Evolutionary conservation across 1,140 invertebrate species (phyloP).

Genomic region (Colletes gigas): DNA sequence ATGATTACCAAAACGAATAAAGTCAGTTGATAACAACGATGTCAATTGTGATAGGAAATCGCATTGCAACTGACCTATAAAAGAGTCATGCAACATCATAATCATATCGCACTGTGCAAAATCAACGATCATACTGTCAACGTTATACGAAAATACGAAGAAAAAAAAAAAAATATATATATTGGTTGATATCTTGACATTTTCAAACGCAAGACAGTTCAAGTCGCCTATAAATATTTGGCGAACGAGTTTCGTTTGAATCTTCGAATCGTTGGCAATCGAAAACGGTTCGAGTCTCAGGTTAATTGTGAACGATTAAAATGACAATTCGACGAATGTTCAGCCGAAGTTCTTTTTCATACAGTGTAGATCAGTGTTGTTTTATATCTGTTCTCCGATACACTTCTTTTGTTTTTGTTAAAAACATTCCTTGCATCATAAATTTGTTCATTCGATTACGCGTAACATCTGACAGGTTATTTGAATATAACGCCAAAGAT

Average conservation of each 20-base stretch:
- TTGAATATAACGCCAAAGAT: slow-evolving; percentile 34
- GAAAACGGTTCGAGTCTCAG: slow-evolving; percentile 70
- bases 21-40: background rate
- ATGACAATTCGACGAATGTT: slow-evolving; percentile 8
- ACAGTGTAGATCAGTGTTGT: background rate
- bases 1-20: background rate
- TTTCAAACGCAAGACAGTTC: slow-evolving; percentile 12
- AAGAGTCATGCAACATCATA: background rate
- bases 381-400: slow-evolving; percentile 3
- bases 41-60: background rate
- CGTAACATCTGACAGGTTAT: slow-evolving; percentile 29
- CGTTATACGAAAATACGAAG: background rate
- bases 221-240: background rate
- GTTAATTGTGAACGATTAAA: slow-evolving; percentile 42
- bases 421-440: background rate
- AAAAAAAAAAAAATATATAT: no score
- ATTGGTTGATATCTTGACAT: background rate
- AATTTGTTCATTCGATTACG: background rate
- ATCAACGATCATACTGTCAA: background rate
- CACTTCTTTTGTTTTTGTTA: background rate
- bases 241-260: background rate
- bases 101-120: background rate
- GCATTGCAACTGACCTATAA: background rate
- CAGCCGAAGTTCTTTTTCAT: background rate
- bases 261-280: slow-evolving; percentile 11